phyloP scores from a whole-genome alignment of 2,113 vertebrate species.

The Microcebus tavaratra region DNA sequence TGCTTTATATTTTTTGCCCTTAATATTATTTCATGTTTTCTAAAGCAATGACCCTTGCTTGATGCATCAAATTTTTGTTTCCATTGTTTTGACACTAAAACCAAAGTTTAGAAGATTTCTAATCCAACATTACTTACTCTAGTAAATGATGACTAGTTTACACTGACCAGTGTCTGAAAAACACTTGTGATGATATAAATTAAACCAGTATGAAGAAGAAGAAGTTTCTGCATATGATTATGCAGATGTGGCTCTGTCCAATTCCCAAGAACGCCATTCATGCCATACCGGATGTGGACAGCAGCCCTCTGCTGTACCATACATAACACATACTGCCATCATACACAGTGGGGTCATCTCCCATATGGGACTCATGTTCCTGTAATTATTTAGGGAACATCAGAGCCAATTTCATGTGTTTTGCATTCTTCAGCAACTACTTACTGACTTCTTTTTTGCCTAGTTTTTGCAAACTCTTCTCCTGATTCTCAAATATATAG shows the following conservation, averaged over 20 bases:
- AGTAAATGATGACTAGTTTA: not conserved
- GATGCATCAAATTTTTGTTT: slow-evolving; percentile 7
- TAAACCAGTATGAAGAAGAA: not conserved
- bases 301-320: not conserved
- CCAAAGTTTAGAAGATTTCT: not conserved
- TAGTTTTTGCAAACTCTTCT: not conserved
- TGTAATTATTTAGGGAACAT: not conserved
- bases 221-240: not conserved
- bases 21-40: not conserved
- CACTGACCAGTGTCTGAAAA: slow-evolving; percentile 5
- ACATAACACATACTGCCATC: not conserved
- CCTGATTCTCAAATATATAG: not conserved
- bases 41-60: not conserved
- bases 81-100: slow-evolving; percentile 3
- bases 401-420: not conserved
- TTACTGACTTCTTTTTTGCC: not conserved
- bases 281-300: not conserved
- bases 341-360: not conserved
- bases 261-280: not conserved
- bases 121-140: not conserved
- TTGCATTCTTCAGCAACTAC: not conserved
- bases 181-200: not conserved
- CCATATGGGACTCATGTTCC: not conserved
- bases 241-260: not conserved
- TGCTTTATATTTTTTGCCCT: slow-evolving; percentile 41